Conservation (phyloP, 2,888 invertebrate species). For the Xanthia icteritia region DNA sequence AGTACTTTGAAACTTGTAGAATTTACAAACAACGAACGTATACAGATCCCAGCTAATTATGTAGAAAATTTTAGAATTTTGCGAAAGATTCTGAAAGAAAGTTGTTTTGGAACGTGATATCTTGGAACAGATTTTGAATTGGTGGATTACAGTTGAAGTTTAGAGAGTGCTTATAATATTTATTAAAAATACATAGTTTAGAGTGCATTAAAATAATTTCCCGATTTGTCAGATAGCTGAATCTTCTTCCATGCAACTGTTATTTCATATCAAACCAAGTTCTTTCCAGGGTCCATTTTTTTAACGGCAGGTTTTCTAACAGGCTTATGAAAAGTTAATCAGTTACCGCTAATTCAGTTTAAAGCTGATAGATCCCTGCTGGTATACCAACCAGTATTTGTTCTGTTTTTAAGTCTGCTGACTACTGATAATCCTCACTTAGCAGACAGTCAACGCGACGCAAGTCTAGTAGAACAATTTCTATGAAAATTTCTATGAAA, state of each 20-base stretch:
- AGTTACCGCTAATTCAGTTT: background rate
- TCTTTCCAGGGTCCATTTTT: background rate
- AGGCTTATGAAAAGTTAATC: background rate
- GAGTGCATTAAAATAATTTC: no score
- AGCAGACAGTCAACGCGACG: no score
- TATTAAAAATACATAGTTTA: background rate
- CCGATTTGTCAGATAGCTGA: background rate
- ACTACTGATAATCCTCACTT: background rate
- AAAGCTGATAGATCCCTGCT: background rate
- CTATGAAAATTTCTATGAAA: no score
- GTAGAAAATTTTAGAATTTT: slow-evolving; percentile 52
- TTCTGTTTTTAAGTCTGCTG: background rate
- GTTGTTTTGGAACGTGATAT: slow-evolving; percentile 23
- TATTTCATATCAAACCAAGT: background rate
- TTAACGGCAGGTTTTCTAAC: no score
- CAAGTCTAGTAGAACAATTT: no score
- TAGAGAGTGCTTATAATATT: background rate
- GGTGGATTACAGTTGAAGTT: background rate
- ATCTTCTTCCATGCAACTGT: background rate
- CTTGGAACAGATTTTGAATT: slow-evolving; percentile 5
- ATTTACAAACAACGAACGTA: slow-evolving; percentile 59
- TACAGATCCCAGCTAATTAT: slow-evolving; percentile 50
- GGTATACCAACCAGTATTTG: background rate
- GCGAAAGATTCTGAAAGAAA: slow-evolving; percentile 31
- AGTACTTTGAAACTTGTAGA: slow-evolving; percentile 60